A percentile compares a stretch with the other conserved stretches of the same genome.
These are phyloP conservation scores for Chironomus striatipennis DNA, from an alignment of 1,140 invertebrate genomes.

Conservation along the genomic window DNA sequence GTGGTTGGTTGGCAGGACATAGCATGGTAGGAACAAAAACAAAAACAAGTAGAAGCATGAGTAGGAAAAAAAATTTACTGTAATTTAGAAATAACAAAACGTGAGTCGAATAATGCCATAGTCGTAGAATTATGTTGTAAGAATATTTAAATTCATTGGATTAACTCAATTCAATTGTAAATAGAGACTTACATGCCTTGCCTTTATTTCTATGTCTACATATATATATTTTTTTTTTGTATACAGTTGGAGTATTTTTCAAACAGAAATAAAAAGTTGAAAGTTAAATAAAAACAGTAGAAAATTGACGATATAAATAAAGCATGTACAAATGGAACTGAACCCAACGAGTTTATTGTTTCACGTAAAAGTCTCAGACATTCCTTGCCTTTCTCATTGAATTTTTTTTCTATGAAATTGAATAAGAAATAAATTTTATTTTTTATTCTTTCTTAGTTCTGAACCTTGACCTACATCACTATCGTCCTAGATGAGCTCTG, in stretches of 20 bases:
- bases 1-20: neutral
- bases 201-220: neutral
- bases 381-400: no score
- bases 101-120: neutral
- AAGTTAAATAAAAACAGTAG: neutral
- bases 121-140: neutral
- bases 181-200: slow-evolving; percentile 2
- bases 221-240: neutral
- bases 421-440: no score
- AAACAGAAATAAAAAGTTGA: slow-evolving; percentile 5
- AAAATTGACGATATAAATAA: neutral
- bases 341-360: neutral
- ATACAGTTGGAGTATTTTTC: no score
- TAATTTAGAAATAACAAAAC: slow-evolving; percentile 14
- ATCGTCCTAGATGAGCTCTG: no score
- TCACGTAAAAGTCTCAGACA: neutral
- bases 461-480: no score
- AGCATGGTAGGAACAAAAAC: no score
- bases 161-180: slow-evolving; percentile 14
- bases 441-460: no score
- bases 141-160: slow-evolving; percentile 14
- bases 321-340: neutral
- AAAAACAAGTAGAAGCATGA: no score
- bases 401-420: no score
- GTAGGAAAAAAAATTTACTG: neutral